phyloP scores from a whole-genome alignment of 2,888 invertebrate species.

The Agrotis segetum region DNA sequence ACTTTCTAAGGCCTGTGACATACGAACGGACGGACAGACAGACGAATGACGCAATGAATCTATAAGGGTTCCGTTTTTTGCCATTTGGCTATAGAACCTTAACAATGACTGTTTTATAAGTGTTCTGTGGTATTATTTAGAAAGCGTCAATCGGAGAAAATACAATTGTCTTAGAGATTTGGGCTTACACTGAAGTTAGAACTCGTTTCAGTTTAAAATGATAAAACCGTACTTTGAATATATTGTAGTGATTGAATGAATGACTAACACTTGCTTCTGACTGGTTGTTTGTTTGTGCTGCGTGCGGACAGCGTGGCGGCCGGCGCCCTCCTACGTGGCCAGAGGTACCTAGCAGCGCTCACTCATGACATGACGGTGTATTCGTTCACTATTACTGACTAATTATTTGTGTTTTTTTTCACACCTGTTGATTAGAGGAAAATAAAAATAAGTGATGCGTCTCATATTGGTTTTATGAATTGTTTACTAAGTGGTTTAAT shows the following conservation, averaged over 20 bases:
- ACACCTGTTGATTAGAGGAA: too few species aligned
- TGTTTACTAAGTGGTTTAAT: background rate
- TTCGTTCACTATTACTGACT: background rate
- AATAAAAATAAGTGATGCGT: background rate
- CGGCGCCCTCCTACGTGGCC: slow-evolving; percentile 5
- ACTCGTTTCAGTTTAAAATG: background rate
- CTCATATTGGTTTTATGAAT: background rate
- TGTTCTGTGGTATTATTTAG: too few species aligned
- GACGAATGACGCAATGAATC: too few species aligned
- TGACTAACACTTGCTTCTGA: background rate
- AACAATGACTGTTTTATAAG: too few species aligned
- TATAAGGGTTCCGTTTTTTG: too few species aligned
- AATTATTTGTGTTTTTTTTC: too few species aligned
- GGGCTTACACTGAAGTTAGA: background rate
- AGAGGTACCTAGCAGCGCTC: slow-evolving; percentile 30
- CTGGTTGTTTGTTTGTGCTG: slow-evolving; percentile 23
- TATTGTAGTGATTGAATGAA: background rate
- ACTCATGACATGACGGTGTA: background rate
- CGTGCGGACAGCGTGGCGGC: slow-evolving; percentile 25
- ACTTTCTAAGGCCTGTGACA: too few species aligned
- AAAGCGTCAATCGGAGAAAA: background rate
- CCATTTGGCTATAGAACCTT: too few species aligned
- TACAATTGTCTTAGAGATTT: background rate
- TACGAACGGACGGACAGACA: too few species aligned
- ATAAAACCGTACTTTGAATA: slow-evolving; percentile 2